Percentiles rank a stretch among this genome's conserved stretches.
Evolutionary conservation across 2,888 invertebrate genomes (phyloP).

Genomic region (Ditula angustiorana): DNA sequence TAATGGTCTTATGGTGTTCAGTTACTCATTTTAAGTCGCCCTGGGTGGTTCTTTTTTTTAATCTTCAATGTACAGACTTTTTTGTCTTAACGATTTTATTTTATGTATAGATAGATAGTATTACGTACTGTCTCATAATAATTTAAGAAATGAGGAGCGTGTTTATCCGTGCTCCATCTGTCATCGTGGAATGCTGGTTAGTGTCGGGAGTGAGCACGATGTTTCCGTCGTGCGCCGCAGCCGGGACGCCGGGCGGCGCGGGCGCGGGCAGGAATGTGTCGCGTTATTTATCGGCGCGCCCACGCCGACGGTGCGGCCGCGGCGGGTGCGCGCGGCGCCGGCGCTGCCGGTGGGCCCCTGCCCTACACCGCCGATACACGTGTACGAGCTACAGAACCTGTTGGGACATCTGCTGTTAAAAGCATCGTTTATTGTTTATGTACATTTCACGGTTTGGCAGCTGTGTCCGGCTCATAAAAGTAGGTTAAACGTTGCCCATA

Average conservation of each 20-base stretch:
- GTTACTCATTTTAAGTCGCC: too few relatives aligned
- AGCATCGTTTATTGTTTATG: constrained; percentile 13
- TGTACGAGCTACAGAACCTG: background rate
- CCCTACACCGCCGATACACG: background rate
- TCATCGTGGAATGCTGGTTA: constrained; percentile 17
- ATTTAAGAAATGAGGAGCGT: background rate
- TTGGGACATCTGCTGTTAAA: constrained; percentile 8
- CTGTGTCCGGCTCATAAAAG: constrained; percentile 14
- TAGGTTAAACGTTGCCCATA: constrained; percentile 27
- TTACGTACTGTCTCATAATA: background rate
- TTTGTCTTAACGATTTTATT: too few relatives aligned
- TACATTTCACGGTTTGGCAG: constrained; percentile 28
- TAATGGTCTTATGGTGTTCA: too few relatives aligned
- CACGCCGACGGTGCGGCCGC: background rate
- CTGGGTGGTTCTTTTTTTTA: too few relatives aligned
- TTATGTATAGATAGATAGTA: too few relatives aligned
- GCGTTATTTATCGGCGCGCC: too few relatives aligned
- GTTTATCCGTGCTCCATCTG: constrained; percentile 4
- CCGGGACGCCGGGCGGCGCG: background rate
- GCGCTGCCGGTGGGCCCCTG: background rate
- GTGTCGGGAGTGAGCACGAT: background rate
- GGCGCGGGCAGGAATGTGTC: too few relatives aligned
- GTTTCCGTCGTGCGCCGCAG: constrained; percentile 3
- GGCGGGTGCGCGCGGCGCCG: background rate
- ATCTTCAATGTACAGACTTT: too few relatives aligned